Conservation (phyloP, 2,888 invertebrate species). For the Drosophila yooni region DNA sequence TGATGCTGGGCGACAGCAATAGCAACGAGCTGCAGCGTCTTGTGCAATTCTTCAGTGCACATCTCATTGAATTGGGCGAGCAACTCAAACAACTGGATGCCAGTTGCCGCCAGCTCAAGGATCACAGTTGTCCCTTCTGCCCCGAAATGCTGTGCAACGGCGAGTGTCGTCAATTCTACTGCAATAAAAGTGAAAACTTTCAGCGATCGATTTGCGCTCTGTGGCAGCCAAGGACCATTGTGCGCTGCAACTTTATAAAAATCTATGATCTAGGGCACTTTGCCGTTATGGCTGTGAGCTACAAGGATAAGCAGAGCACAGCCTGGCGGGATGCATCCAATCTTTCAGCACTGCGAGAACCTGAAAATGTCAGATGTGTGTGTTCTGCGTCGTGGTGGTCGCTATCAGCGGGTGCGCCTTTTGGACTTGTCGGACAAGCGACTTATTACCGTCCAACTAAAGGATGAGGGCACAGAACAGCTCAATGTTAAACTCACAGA, state of each 20-base stretch:
- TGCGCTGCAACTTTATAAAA: constrained; percentile 42
- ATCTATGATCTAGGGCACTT: constrained; percentile 43
- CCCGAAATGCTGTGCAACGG: constrained; percentile 28
- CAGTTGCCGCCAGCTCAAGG: constrained; percentile 17
- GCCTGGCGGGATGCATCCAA: constrained; percentile 33
- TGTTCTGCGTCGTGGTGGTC: constrained; percentile 14
- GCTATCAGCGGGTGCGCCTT: constrained; percentile 52
- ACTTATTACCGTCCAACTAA: constrained; percentile 37
- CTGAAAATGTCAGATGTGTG: constrained; percentile 43
- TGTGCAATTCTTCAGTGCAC: constrained; percentile 41
- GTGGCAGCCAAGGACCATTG: constrained; percentile 7
- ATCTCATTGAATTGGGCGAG: constrained; percentile 25
- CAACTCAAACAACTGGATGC: constrained; percentile 11
- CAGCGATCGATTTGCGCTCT: neutral
- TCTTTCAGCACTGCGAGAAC: neutral
- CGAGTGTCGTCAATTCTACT: constrained; percentile 29
- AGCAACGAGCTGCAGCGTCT: constrained; percentile 19
- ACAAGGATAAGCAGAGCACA: neutral
- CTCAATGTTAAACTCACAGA: constrained; percentile 23
- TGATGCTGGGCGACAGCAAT: constrained; percentile 55
- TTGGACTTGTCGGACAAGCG: constrained; percentile 26
- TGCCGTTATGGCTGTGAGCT: constrained; percentile 38
- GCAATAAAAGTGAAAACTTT: constrained; percentile 35
- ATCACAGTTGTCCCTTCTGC: constrained; percentile 25
- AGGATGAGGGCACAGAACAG: constrained; percentile 52